Percentiles rank a stretch among this genome's conserved stretches.
Conservation (phyloP, 2,113 vertebrate species). For the Sinocyclocheilus anshuiensis region DNA sequence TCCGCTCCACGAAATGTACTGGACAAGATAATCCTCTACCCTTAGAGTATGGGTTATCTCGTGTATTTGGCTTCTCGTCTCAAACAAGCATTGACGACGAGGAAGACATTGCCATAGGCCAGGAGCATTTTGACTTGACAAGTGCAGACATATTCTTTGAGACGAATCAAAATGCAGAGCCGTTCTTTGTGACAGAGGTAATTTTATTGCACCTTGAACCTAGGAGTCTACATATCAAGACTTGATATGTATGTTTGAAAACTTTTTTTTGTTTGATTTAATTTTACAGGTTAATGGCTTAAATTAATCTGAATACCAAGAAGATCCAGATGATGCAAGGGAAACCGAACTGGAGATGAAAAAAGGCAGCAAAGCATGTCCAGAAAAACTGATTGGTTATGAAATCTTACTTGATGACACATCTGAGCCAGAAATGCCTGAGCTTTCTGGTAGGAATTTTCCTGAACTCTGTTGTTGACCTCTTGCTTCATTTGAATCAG, state of each 20-base stretch:
- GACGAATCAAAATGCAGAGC: conserved; percentile 54
- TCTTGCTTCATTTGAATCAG: conserved; percentile 1
- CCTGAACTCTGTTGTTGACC: not conserved
- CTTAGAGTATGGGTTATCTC: conserved; percentile 35
- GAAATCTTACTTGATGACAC: conserved; percentile 70
- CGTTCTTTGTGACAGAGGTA: conserved; percentile 87
- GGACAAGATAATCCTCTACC: conserved; percentile 10
- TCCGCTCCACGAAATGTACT: not conserved
- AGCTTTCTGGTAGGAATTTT: conserved; percentile 73
- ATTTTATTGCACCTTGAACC: not conserved
- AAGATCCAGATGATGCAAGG: conserved; percentile 43
- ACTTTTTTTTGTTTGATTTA: not conserved
- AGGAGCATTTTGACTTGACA: not conserved
- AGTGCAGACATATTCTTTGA: conserved; percentile 24
- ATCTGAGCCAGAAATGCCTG: conserved; percentile 64
- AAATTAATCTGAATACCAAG: conserved; percentile 42
- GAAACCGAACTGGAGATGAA: not conserved
- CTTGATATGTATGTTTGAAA: conserved; percentile 1
- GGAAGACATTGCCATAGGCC: not conserved
- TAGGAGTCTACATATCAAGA: not conserved
- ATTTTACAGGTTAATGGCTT: conserved; percentile 58
- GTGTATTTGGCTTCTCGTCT: conserved; percentile 54
- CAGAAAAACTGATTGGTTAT: conserved; percentile 65
- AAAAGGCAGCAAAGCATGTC: conserved; percentile 50
- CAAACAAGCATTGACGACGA: conserved; percentile 42